Percentiles rank a stretch among this genome's conserved stretches.
phyloP scores from a whole-genome alignment of 2,113 vertebrate genomes.

The Geococcyx californianus region DNA sequence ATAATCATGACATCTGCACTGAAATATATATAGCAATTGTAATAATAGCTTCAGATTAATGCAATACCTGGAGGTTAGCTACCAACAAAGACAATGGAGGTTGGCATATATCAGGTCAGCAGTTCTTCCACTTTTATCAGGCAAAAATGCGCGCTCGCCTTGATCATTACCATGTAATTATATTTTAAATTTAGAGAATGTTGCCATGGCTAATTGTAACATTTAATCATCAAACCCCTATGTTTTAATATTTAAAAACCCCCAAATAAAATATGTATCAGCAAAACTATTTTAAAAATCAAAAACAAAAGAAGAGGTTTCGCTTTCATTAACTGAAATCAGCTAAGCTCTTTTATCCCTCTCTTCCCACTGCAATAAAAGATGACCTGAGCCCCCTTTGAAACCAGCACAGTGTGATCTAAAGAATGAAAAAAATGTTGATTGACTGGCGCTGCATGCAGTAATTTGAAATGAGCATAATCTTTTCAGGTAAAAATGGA shows the following conservation, averaged over 20 bases:
- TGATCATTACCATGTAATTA: slow-evolving; percentile 36
- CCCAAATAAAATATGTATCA: neutral
- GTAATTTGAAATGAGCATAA: slow-evolving; percentile 42
- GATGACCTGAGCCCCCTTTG: neutral
- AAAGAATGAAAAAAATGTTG: slow-evolving; percentile 39
- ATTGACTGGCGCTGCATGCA: slow-evolving; percentile 29
- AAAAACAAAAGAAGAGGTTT: neutral
- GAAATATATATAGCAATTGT: slow-evolving; percentile 43
- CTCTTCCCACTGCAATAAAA: slow-evolving; percentile 1
- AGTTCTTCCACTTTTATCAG: neutral
- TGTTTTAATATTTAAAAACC: neutral
- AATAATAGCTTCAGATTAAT: slow-evolving; percentile 47
- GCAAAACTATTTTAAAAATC: neutral
- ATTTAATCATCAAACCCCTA: neutral
- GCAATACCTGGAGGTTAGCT: slow-evolving; percentile 40
- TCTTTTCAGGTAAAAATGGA: slow-evolving; percentile 8
- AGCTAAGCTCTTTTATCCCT: neutral
- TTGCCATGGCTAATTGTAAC: neutral
- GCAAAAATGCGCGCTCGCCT: neutral
- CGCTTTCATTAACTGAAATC: slow-evolving; percentile 31
- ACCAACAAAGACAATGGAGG: neutral
- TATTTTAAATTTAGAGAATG: neutral
- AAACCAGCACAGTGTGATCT: slow-evolving; percentile 32
- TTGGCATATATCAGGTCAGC: slow-evolving; percentile 6
- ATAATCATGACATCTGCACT: neutral